A percentile compares a stretch with the other conserved stretches of the same genome.
These are phyloP conservation scores for Prenolepis imparis DNA, from an alignment of 2,888 invertebrate species.

Conservation along the genomic window DNA sequence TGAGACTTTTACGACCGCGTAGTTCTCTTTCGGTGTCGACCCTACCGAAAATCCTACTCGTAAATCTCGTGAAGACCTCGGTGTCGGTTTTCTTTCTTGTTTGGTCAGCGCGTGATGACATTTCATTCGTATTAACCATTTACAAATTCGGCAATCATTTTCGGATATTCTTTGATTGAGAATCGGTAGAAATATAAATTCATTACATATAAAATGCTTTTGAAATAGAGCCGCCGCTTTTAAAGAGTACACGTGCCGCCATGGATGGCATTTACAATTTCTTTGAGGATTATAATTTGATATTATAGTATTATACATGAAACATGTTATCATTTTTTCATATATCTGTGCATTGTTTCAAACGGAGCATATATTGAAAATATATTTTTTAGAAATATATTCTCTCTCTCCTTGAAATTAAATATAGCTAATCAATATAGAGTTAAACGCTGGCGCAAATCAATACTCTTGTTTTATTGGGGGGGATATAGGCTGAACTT, in stretches of 20 bases:
- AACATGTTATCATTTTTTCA: conserved; percentile 8
- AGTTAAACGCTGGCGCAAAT: background rate
- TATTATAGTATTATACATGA: conserved; percentile 37
- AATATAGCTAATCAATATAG: too few relatives aligned
- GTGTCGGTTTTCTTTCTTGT: conserved; percentile 61
- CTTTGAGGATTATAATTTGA: conserved; percentile 58
- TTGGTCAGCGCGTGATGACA: conserved; percentile 57
- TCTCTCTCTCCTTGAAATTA: background rate
- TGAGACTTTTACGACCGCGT: conserved; percentile 64
- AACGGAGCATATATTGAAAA: background rate
- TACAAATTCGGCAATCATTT: conserved; percentile 61
- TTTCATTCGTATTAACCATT: conserved; percentile 58
- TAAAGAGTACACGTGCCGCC: conserved; percentile 69
- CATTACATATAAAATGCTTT: conserved; percentile 48
- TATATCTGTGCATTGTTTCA: background rate
- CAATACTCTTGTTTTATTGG: background rate
- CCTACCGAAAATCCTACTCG: conserved; percentile 64
- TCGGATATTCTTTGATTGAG: conserved; percentile 53
- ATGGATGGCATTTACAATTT: conserved; percentile 71
- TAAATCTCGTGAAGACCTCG: conserved; percentile 62
- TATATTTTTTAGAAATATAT: background rate
- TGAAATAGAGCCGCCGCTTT: conserved; percentile 41
- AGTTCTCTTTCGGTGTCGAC: conserved; percentile 20
- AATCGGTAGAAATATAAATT: conserved; percentile 38
- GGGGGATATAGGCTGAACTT: too few relatives aligned